Percentiles rank a stretch among this genome's conserved stretches.
Evolutionary conservation across 2,113 vertebrate genomes (phyloP).

Genomic region (Lampris incognitus): DNA sequence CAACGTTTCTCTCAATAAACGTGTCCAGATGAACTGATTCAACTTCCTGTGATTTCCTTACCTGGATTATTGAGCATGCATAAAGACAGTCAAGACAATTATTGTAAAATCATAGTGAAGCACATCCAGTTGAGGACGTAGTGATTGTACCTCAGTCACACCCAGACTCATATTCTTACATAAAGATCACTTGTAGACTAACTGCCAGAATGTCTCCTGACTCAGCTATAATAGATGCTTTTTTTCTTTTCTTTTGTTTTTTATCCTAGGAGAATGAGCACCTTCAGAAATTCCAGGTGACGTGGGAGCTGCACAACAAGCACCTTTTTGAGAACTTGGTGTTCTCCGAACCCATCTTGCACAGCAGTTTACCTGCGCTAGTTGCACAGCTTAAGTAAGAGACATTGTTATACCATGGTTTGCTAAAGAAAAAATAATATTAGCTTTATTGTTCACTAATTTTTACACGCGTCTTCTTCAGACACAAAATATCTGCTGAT

Average conservation of each 20-base stretch:
- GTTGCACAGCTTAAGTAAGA: conserved; percentile 93
- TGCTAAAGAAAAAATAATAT: no score
- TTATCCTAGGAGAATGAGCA: conserved; percentile 91
- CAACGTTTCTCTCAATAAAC: no score
- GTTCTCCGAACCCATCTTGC: conserved; percentile 95
- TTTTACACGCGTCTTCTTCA: no score
- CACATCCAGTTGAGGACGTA: no score
- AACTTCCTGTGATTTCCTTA: no score
- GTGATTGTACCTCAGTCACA: no score
- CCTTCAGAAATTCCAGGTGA: conserved; percentile 97
- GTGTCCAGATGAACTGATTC: no score
- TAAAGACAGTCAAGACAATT: no score
- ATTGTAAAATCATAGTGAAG: no score
- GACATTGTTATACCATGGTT: conserved; percentile 10
- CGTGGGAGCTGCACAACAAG: conserved; percentile 98
- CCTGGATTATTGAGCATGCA: no score
- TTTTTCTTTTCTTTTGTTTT: conserved; percentile 5
- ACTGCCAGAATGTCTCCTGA: neutral
- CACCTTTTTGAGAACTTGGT: conserved; percentile 98
- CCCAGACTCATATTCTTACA: neutral
- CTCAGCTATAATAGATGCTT: neutral
- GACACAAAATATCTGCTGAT: no score
- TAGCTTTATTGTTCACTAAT: no score
- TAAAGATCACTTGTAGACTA: neutral
- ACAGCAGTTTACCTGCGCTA: conserved; percentile 91